Conservation (phyloP, 2,797 vertebrate species). For the Mus spretus region DNA sequence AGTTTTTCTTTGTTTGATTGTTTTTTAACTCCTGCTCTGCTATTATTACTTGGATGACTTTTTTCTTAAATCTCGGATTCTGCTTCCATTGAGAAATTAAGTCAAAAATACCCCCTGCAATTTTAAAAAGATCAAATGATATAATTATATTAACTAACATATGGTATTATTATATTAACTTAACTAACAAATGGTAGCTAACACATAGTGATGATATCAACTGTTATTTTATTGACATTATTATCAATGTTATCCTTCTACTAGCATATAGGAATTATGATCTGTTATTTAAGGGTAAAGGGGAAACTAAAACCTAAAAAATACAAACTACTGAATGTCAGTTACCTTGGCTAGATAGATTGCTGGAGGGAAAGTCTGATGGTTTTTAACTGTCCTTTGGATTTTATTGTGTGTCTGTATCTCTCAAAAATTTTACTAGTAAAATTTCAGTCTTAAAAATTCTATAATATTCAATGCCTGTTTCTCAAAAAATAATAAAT, state of each 20-base stretch:
- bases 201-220: background rate
- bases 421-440: background rate
- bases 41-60: background rate
- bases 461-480: background rate
- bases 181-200: background rate
- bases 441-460: background rate
- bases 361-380: background rate
- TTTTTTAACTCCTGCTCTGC: background rate
- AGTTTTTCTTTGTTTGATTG: no score
- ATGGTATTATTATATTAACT: background rate
- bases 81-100: background rate
- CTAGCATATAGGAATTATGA: background rate
- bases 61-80: background rate
- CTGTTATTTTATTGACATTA: background rate
- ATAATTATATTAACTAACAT: background rate
- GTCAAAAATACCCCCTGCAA: background rate
- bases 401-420: background rate
- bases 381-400: background rate
- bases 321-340: background rate
- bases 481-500: conserved; percentile 41
- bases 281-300: background rate
- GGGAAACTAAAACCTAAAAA: background rate
- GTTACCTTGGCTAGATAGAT: background rate
- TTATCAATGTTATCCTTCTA: conserved; percentile 11
- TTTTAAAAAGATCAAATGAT: conserved; percentile 54